Base-by-base conservation (phyloP, 2,113 vertebrate species). In the Ammospiza nelsoni region DNA sequence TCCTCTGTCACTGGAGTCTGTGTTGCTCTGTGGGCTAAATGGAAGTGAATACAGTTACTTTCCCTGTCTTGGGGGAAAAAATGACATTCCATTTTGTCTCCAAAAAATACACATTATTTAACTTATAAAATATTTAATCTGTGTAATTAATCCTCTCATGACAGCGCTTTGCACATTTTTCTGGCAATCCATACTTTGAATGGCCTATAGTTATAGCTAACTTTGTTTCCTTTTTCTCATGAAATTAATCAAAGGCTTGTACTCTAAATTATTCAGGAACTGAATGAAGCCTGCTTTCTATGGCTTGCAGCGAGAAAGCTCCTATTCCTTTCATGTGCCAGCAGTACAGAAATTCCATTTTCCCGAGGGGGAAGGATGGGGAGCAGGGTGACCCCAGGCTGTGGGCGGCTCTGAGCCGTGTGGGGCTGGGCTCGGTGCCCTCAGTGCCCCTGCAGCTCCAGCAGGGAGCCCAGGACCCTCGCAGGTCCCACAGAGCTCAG, bases 101-200 rank as follows among this genome's bases (percentile, higher is more conserved):
- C 87, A 97, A 98, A 96, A 98, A 98, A 98, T 96, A 98, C 96
- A 98, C 98, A 98, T 98, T 98, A 98, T 98, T 98, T 97, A 98
- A 98, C 96, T 97, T 97, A 98, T 98, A 97, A 98, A 98, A 98
- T 98, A 98, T 98, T 98, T 98, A 98, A 96, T 98, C 97, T 97
- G 82, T 93, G 97, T 94, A 98, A 98, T 98, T 97, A 98, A 98
- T 98, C 97, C 97, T 98, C 95, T 96, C 95, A 71, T 85, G 96
- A 96, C 96, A 93, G 89, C 75, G 37, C 97, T 97, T 95, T 97
- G 90, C 96, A 97, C 97, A 96, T 97, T 97, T 96, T 95, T 95
- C 95, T 84, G 81, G 95, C 97, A 96, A 91, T 93, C 81, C 71
- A 94, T 95, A 88, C 93, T 97, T 92, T 89, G 94, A 94, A 96